Evolutionary conservation across 2,888 invertebrate species (phyloP), one percentile per base, ranked within the genome.

Genomic region (Lasiommata megera): DNA sequence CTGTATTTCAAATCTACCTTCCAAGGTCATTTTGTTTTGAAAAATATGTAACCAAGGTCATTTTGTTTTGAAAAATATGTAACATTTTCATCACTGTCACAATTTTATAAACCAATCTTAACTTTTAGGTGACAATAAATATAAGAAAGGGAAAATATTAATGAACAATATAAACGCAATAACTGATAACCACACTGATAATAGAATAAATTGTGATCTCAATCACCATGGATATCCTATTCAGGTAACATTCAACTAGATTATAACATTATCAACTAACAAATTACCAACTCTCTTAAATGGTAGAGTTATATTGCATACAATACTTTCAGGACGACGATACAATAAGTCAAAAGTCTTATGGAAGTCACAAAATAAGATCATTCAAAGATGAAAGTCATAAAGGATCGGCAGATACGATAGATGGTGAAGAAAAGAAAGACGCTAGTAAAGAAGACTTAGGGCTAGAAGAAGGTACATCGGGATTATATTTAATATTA

Each of bases 381-480:
- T 94, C 95, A 64, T 96, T 95, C 80, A 96, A 96, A 91, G 96
- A 96, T 77, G 96, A 96, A 85, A 97, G 97, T 88, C 97, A 97
- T 82, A 97, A 96, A 91, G 96, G 96, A 61, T 96, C 97, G 76
- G 94, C 95, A 68, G 96, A 96, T 76, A 95, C 96, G 61, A 93
- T 96, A 80, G 96, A 97, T 69, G 96, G 96, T 63, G 97, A 97
- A 88, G 96, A 96, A 80, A 97, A 97, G 83, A 94, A 96, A 67
- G 97, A 97, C 72, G 95, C 95, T 54, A 96, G 96, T 79, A 97
- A 97, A 92, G 97, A 97, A 91, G 97, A 97, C 82, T 91, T 96
- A 68, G 96, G 96, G 60, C 92, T 95, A 73, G 95, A 95, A 79
- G 96, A 95, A 90, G 95, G 94, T 94, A 54, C 64, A 12, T 43